Percentiles rank a stretch among this genome's conserved stretches.
Conservation (phyloP, 1,140 invertebrate genomes). For the Helicoverpa zea region DNA sequence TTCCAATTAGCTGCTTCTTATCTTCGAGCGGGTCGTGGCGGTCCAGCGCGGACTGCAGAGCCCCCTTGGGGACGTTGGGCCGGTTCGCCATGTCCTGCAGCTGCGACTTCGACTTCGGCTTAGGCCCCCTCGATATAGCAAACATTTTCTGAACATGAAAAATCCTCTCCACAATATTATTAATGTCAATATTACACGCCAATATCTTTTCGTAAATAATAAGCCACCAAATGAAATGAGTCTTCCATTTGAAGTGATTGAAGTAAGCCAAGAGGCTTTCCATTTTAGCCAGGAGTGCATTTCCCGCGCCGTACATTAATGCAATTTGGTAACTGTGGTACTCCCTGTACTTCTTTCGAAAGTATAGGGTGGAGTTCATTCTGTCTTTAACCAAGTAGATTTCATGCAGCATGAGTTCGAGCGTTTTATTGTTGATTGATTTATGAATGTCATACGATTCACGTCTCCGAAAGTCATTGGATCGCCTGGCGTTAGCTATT, state of each 20-base stretch:
- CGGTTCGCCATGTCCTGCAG: background rate
- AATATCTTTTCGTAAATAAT: constrained; percentile 65
- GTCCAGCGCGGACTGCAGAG: no score
- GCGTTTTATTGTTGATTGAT: constrained; percentile 45
- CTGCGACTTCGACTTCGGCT: background rate
- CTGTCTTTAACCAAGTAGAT: constrained; percentile 62
- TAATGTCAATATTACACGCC: constrained; percentile 54
- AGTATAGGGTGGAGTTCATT: constrained; percentile 51
- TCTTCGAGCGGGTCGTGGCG: no score
- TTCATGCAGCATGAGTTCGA: constrained; percentile 68
- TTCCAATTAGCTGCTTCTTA: no score
- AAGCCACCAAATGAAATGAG: constrained; percentile 60
- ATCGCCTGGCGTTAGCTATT: background rate
- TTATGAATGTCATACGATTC: background rate
- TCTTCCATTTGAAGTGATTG: constrained; percentile 33
- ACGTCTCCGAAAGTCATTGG: background rate
- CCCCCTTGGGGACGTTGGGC: no score
- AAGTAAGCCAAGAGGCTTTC: constrained; percentile 58
- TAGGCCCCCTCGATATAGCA: background rate
- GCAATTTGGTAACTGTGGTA: constrained; percentile 58
- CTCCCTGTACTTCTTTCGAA: constrained; percentile 51
- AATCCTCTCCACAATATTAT: constrained; percentile 52
- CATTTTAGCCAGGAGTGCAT: constrained; percentile 63
- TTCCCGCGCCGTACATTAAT: constrained; percentile 58
- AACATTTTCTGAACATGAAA: constrained; percentile 45